Evolutionary conservation across 2,797 vertebrate genomes (phyloP).

Genomic region (Pseudocheirus occidentalis): DNA sequence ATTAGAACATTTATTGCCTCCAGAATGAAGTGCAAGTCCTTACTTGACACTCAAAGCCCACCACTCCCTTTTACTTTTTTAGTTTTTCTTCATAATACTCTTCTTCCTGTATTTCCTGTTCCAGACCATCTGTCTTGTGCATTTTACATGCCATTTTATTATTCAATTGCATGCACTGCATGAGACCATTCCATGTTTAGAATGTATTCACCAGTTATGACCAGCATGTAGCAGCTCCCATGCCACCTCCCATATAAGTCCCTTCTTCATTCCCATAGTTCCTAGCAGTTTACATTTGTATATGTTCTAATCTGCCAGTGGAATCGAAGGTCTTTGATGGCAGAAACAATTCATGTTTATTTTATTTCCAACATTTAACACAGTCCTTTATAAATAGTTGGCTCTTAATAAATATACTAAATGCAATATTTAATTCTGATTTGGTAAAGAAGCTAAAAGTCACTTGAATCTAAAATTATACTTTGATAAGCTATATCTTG

Average conservation of each 20-base stretch:
- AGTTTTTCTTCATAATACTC: neutral
- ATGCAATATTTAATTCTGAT: neutral
- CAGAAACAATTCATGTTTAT: neutral
- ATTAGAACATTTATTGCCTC: neutral
- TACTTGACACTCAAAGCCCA: neutral
- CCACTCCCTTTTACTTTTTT: neutral
- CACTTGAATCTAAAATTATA: neutral
- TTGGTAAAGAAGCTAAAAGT: neutral
- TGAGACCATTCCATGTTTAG: neutral
- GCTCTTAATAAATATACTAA: neutral
- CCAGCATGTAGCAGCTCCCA: neutral
- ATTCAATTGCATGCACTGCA: neutral
- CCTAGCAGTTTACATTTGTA: neutral
- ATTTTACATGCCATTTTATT: neutral
- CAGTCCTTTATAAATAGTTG: neutral
- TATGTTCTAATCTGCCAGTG: neutral
- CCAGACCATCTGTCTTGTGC: neutral
- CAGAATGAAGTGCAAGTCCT: neutral
- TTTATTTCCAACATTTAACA: neutral
- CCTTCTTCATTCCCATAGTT: neutral
- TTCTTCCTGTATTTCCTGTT: neutral
- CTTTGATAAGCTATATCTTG: neutral
- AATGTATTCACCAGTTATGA: neutral
- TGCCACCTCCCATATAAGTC: neutral
- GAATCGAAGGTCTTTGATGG: neutral